Evolutionary conservation across 2,113 vertebrate species (phyloP).

Genomic region (Arvicanthis niloticus): DNA sequence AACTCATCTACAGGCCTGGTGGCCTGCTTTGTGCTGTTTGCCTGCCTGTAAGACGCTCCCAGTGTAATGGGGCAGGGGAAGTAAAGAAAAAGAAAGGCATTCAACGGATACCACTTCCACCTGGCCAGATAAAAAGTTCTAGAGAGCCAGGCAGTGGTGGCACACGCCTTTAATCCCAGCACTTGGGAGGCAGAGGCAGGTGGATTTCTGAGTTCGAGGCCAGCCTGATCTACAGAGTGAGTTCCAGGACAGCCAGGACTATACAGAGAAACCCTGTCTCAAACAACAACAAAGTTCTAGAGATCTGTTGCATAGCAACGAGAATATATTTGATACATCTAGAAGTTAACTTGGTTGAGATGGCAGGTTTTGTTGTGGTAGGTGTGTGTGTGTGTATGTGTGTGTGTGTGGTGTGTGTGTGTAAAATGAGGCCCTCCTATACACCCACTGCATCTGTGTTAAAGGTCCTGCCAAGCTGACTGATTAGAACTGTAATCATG

Average conservation of each 20-base stretch:
- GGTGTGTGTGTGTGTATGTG: not conserved
- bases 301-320: not conserved
- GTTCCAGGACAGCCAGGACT: no score
- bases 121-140: not conserved
- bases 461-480: not conserved
- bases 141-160: no score
- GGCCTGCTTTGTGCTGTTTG: not conserved
- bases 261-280: no score
- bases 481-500: not conserved
- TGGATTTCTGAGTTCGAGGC: no score
- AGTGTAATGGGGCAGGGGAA: not conserved
- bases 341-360: not conserved
- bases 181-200: no score
- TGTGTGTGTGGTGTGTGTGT: not conserved
- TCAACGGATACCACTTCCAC: not conserved
- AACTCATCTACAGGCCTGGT: not conserved
- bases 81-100: not conserved
- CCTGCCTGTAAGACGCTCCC: not conserved
- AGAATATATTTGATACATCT: not conserved
- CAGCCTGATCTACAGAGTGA: no score
- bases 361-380: not conserved
- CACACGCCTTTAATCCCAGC: no score
- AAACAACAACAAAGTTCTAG: not conserved
- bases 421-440: not conserved
- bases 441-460: not conserved